Conservation (phyloP, 2,113 vertebrate species). For the Motacilla alba region DNA sequence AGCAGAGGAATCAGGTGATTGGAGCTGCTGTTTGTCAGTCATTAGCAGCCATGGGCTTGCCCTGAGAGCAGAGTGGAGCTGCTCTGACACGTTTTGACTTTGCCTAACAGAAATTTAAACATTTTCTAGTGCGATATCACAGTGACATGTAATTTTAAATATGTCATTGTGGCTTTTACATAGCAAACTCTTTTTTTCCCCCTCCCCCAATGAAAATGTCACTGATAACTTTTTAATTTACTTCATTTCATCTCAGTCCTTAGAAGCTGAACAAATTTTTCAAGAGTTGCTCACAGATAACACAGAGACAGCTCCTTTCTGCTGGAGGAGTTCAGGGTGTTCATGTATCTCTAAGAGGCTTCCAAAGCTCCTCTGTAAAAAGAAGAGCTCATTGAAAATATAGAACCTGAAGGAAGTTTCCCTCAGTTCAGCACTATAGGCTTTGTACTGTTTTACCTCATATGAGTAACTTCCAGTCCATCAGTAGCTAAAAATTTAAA, state of each 20-base stretch:
- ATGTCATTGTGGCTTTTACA: conserved; percentile 24
- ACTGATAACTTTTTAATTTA: conserved; percentile 45
- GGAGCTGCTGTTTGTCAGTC: neutral
- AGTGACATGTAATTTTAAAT: conserved; percentile 50
- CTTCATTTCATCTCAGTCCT: neutral
- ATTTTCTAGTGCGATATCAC: neutral
- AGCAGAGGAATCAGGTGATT: neutral
- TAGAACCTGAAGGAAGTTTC: neutral
- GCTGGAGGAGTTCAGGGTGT: neutral
- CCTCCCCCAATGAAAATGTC: neutral
- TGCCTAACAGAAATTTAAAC: neutral
- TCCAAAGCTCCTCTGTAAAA: neutral
- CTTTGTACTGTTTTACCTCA: neutral
- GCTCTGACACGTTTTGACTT: conserved; percentile 44
- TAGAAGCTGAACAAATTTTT: neutral
- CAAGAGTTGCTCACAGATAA: neutral
- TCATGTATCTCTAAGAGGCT: neutral
- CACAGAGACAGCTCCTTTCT: neutral
- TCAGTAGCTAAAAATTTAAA: neutral
- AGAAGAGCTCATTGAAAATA: neutral
- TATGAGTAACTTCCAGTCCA: neutral
- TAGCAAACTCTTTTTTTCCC: neutral
- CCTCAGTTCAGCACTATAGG: neutral
- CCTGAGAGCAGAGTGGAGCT: neutral
- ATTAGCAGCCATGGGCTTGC: neutral